Evolutionary conservation across 2,797 vertebrate genomes (phyloP).

Genomic region (Microchirus variegatus): DNA sequence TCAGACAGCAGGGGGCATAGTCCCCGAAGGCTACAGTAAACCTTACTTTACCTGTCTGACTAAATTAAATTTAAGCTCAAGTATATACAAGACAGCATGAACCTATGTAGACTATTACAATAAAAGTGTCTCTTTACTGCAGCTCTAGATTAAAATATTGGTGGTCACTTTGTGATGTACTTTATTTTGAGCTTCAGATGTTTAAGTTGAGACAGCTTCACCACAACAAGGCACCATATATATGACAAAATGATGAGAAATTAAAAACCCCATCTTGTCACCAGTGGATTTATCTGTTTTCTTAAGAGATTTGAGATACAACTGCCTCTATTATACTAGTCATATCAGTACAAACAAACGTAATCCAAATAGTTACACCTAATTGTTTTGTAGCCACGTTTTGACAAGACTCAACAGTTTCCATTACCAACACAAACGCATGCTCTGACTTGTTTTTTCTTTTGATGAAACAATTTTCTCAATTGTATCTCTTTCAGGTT

Average conservation of each 20-base stretch:
- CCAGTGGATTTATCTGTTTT: neutral
- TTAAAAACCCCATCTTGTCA: constrained; percentile 1
- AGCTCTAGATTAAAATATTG: too few relatives aligned
- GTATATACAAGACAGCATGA: too few relatives aligned
- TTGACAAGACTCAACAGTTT: neutral
- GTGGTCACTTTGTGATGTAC: too few relatives aligned
- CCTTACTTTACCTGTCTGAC: too few relatives aligned
- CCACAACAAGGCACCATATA: too few relatives aligned
- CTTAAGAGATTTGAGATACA: neutral
- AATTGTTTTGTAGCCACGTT: neutral
- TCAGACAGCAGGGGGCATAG: too few relatives aligned
- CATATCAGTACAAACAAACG: constrained; percentile 1
- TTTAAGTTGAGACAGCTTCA: neutral
- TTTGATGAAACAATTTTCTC: constrained; percentile 6
- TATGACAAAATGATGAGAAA: constrained; percentile 1
- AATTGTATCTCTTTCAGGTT: neutral
- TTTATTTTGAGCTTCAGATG: too few relatives aligned
- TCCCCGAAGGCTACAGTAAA: too few relatives aligned
- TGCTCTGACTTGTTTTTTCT: constrained; percentile 20
- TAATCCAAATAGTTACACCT: constrained; percentile 13
- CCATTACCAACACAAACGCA: constrained; percentile 4
- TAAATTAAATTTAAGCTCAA: too few relatives aligned
- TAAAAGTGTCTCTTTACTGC: too few relatives aligned
- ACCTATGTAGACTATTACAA: too few relatives aligned
- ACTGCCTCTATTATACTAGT: neutral